Base-by-base conservation (phyloP, 2,113 vertebrate genomes). In the Oreochromis tanganicae region DNA sequence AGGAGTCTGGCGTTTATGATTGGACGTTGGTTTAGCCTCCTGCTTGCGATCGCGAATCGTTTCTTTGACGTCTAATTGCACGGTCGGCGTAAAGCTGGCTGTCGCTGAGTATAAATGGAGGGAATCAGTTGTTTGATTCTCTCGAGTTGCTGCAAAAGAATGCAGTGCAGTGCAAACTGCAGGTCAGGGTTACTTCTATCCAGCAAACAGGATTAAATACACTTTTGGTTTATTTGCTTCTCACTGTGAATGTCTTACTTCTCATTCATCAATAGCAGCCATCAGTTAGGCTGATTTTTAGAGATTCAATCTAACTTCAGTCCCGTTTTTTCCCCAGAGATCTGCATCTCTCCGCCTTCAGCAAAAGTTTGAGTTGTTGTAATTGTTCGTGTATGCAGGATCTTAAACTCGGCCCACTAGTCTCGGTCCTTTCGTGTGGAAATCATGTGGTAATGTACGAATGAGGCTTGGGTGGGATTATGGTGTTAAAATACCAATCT, bases 221-320 rank as follows among this genome's bases (percentile, higher is more conserved):
- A 48, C 68, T 75, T 73, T 73, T 48, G 14, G 41, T 46, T 75
- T 75, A 48, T 48, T 29, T 75, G 24, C 71, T 75, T 50, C 24
- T 32, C 43, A 50, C 3, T 48, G 16, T 75, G 24, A 50, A 19
- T 29, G 46, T 52, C 6, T 13, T 52, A 32, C 27, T 52, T n/a
- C 46, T 78, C 73, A 52, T 32, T 50, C 73, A 78, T 13, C 46
- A 32, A 1, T n/a, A 78, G 27, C 27, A 50, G 27, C 46, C 10
- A 29, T 50, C 27, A 19, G 46, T 50, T 75, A 29, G 68, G 14
- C 21, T 27, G 41, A 73, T 17, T 29, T 27, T 11, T 46, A 17
- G 2, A 75, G 24, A 48, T 7, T 75, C 24, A 75, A 6, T 17
- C 43, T 29, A 32, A 32, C 43, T 29, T 32, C 43, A 12, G 71